A percentile compares a stretch with the other conserved stretches of the same genome.
Evolutionary conservation across 2,888 invertebrate genomes (phyloP).

Genomic region (Notocelia uddmanniana): DNA sequence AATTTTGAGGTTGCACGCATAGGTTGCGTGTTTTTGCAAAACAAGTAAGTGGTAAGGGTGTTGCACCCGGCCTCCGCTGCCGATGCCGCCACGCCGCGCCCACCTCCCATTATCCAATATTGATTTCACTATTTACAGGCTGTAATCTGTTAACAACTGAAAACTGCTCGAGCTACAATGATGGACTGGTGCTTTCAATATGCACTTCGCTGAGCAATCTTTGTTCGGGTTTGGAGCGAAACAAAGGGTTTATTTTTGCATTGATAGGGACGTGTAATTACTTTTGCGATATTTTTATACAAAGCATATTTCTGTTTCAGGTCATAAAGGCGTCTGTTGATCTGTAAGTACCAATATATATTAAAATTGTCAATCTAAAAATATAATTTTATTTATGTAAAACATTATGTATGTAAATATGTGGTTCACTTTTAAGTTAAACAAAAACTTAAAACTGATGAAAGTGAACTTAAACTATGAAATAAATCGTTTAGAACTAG

Average conservation of each 20-base stretch:
- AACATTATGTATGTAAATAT: neutral
- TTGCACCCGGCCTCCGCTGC: constrained; percentile 60
- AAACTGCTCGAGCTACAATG: constrained; percentile 58
- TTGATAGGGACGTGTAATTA: constrained; percentile 12
- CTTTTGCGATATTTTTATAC: neutral
- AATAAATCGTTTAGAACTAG: no score
- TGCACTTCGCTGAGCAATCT: constrained; percentile 4
- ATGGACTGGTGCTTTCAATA: constrained; percentile 47
- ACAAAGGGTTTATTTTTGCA: constrained; percentile 15
- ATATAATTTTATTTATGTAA: neutral
- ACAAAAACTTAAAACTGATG: no score
- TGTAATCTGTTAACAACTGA: constrained; percentile 74
- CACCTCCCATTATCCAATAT: constrained; percentile 79
- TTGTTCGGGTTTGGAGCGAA: constrained; percentile 8
- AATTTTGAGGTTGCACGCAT: constrained; percentile 13
- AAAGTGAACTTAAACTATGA: no score
- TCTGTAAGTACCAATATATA: constrained; percentile 2
- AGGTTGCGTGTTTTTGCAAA: constrained; percentile 43
- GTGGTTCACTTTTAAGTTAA: neutral
- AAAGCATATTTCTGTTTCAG: constrained; percentile 18
- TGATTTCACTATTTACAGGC: constrained; percentile 82
- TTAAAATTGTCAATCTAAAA: neutral
- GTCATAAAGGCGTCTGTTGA: neutral
- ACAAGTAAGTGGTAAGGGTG: constrained; percentile 64
- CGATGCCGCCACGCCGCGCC: constrained; percentile 56